Evolutionary conservation across 1,140 invertebrate genomes (phyloP), one percentile per base, ranked within the genome.

Genomic region (Probaryconus sp.): DNA sequence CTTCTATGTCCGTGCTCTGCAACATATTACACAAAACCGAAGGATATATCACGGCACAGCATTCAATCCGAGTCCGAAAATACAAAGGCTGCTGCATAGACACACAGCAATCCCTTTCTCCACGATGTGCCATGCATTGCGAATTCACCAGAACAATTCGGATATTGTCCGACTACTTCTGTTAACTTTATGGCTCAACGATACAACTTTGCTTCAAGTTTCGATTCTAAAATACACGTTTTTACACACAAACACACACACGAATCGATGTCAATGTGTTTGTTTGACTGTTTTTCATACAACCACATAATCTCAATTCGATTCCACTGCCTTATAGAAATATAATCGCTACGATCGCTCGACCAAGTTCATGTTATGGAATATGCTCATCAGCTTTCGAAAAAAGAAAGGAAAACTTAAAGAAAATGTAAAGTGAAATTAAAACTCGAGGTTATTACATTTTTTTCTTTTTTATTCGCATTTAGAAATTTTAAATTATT

Each of bases 131-230:
- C 45, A 28, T 26, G 48, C 28, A 72, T 58, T 30, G 63, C 68
- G 47, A 68, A 72, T 71, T 51, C 35, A 14, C 35, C 58, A 37
- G 28, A 70, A 53, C 64, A 48, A 74, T 69, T 78, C 76, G 42
- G 43, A 68, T 58, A 75, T 74, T 48, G 71, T 70, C 43, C 16
- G 51, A 65, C 76, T 45, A 56, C 67, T 77, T 77, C 65, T 67
- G 55, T 40, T 56, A 74, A 71, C 70, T 77, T 77, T 77, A 67
- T 67, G 42, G 48, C 55, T 56, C 47, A 77, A 77, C 70, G 70
- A 77, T 74, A 45, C 53, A 42, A 48, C 38, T 67, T 70, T 35
- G 53, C 50, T 68, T 37, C 48, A 61, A 74, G 70, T 70, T 77
- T 65, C 43, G 42, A 61, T 55, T 65, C 38, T 56, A 51, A 38